Evolutionary conservation across 2,888 invertebrate genomes (phyloP).

Genomic region (Psylliodes chrysocephalus): DNA sequence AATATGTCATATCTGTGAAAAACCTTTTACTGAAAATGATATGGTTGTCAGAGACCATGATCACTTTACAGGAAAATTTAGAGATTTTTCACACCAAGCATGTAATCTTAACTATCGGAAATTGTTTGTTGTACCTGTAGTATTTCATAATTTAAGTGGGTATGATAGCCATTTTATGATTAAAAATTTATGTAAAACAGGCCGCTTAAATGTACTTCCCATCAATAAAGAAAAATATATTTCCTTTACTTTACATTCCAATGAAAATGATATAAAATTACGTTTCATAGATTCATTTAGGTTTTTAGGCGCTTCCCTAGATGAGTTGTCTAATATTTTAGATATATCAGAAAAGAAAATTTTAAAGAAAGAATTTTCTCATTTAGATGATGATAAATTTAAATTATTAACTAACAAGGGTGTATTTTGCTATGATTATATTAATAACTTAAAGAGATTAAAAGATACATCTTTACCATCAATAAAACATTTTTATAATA

Average conservation of each 20-base stretch:
- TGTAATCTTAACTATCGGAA: conserved; percentile 56
- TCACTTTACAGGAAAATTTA: conserved; percentile 50
- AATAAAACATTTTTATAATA: conserved; percentile 45
- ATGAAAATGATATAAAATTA: neutral
- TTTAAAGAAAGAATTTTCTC: too few relatives aligned
- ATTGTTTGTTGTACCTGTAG: conserved; percentile 50
- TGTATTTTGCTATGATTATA: conserved; percentile 47
- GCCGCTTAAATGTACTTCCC: neutral
- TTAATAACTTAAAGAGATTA: conserved; percentile 38
- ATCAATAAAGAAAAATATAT: neutral
- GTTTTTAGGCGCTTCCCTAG: neutral
- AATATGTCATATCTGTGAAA: too few relatives aligned
- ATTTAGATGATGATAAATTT: too few relatives aligned
- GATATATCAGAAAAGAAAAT: too few relatives aligned
- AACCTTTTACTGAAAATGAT: conserved; percentile 28
- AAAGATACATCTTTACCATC: conserved; percentile 41
- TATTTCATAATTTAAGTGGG: conserved; percentile 53
- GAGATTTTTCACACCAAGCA: conserved; percentile 48
- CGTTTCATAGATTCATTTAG: neutral
- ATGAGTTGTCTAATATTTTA: neutral
- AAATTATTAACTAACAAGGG: neutral
- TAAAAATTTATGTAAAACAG: conserved; percentile 42
- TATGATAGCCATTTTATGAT: conserved; percentile 56
- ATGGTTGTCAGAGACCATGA: conserved; percentile 50
- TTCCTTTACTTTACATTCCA: neutral